Evolutionary conservation across 2,113 vertebrate genomes (phyloP), one percentile per base, ranked within the genome.

Genomic region (Corythoichthys haematopterus): DNA sequence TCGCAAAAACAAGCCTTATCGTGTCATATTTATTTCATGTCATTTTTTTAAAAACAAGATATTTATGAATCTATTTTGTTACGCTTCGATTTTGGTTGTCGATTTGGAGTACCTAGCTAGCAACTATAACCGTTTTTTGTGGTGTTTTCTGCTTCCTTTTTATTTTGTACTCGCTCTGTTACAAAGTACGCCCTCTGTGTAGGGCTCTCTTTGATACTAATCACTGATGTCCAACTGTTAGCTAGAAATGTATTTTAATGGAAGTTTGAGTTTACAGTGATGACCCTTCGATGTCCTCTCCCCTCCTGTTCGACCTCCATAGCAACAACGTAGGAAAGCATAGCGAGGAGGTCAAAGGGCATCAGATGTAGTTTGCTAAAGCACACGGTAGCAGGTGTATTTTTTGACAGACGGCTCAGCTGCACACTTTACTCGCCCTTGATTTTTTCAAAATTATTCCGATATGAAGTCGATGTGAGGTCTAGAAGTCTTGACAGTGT

Each of bases 121-220:
- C 76, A 81, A 78, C 67, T 88, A 85, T 90, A 88, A 86, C 83
- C 83, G 80, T 84, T 81, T 74, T 75, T 81, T 74, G 58, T 63
- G 48, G 14, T 66, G 66, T 73, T 64, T 71, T 35, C 53, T 86
- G 59, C 74, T 80, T 83, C 63, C 53, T 71, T 67, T 80, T 71
- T 79, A 79, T 63, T 52, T 77, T 64, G 77, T 55, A 82, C 81
- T 88, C 88, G 82, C 88, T 90, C 87, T 79, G 72, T 80, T 72
- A 80, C 77, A 70, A 76, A 58, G 69, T 84, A 80, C 82, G 70
- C 87, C 84, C 88, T 89, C 86, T 86, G 80, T 87, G 83, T 68
- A 81, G 89, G 85, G 89, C 84, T 71, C 81, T 87, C 85, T 90
- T 89, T 90, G 83, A 89, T 88, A 89, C 87, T 75, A 83, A 89